Evolutionary conservation across 1,140 invertebrate species (phyloP).

Genomic region (Drosophila miranda): DNA sequence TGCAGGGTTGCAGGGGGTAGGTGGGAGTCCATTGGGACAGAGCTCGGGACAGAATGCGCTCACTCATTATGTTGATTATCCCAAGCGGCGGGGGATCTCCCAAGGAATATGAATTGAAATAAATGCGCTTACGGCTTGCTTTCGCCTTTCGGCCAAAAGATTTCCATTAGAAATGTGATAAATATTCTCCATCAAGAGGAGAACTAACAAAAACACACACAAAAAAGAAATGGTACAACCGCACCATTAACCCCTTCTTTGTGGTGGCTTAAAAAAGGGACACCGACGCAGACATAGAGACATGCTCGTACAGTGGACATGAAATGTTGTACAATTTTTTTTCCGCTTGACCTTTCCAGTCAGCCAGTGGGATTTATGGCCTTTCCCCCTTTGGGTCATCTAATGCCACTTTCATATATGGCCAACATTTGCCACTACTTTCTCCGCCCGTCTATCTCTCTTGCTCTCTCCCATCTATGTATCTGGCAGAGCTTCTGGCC

Average conservation of each 20-base stretch:
- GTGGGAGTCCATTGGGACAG: constrained; percentile 62
- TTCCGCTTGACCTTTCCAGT: constrained; percentile 48
- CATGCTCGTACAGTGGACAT: constrained; percentile 1
- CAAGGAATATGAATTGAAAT: constrained; percentile 78
- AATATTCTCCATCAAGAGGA: constrained; percentile 42
- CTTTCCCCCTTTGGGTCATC: constrained; percentile 61
- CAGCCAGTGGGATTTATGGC: constrained; percentile 61
- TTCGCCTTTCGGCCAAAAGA: constrained; percentile 28
- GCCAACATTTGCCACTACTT: constrained; percentile 28
- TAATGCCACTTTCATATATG: constrained; percentile 68
- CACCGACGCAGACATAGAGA: background rate
- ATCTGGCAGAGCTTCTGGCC: constrained; percentile 37
- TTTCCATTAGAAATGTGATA: constrained; percentile 76
- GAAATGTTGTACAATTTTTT: constrained; percentile 48
- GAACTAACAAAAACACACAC: background rate
- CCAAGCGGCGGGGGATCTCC: constrained; percentile 56
- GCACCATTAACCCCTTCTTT: constrained; percentile 75
- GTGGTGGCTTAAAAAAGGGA: constrained; percentile 56
- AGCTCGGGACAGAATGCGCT: constrained; percentile 66
- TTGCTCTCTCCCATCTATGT: background rate
- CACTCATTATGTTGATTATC: constrained; percentile 80
- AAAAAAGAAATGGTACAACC: constrained; percentile 22
- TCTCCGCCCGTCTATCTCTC: constrained; percentile 20
- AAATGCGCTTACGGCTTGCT: constrained; percentile 71
- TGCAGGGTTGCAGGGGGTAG: constrained; percentile 7